Percentiles rank a stretch among this genome's conserved stretches.
Conservation (phyloP, 1,140 invertebrate species). For the Platorchestia sp. region DNA sequence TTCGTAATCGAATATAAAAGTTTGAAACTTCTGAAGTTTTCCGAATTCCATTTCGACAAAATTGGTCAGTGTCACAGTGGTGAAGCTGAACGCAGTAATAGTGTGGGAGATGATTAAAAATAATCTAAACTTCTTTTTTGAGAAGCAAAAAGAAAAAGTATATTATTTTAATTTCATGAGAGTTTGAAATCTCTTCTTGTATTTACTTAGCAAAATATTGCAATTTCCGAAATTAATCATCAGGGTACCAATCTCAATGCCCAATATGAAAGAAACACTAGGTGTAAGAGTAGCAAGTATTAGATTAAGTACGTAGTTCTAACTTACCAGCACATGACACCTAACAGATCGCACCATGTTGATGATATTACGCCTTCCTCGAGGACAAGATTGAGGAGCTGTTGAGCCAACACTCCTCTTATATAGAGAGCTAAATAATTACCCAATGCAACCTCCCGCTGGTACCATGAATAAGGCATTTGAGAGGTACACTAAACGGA, state of each 20-base stretch:
- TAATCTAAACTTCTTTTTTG: background rate
- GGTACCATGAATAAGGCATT: background rate
- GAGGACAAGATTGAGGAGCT: background rate
- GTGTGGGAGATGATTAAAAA: background rate
- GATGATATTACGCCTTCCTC: background rate
- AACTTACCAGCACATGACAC: background rate
- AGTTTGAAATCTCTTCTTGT: too few relatives aligned
- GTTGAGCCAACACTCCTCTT: background rate
- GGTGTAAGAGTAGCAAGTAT: too few relatives aligned
- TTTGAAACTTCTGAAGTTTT: background rate
- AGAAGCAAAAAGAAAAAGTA: background rate
- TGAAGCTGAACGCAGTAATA: background rate
- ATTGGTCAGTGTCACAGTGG: background rate
- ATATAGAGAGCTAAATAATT: background rate
- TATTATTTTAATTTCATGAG: too few relatives aligned
- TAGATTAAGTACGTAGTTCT: background rate
- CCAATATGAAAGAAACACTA: too few relatives aligned
- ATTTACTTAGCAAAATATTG: too few relatives aligned
- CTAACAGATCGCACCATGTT: background rate
- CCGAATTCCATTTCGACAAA: background rate
- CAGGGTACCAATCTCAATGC: too few relatives aligned
- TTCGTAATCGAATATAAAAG: too few relatives aligned
- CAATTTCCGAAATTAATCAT: too few relatives aligned
- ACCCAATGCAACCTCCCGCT: background rate
- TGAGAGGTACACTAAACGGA: background rate